These are phyloP conservation scores for Empidonax alnorum DNA, from an alignment of 2,113 vertebrate species.

Conservation along the genomic window DNA sequence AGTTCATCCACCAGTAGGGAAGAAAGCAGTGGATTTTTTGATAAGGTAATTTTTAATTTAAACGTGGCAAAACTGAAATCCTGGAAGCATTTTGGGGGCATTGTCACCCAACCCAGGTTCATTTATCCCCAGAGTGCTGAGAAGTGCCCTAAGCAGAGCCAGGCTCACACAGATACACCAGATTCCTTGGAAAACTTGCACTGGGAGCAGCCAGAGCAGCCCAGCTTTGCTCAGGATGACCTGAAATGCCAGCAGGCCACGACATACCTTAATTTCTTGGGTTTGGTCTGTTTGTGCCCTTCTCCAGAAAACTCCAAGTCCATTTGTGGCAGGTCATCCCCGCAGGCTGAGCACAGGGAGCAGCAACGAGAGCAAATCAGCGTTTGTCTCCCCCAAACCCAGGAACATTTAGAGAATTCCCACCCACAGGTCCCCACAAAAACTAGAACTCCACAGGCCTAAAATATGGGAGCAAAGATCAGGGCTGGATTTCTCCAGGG, in stretches of 20 bases:
- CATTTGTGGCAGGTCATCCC: not conserved
- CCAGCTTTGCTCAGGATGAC: not conserved
- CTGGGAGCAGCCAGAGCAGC: not conserved
- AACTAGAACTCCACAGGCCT: not conserved
- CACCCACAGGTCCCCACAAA: not conserved
- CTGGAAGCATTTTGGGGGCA: not conserved
- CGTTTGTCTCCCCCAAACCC: not conserved
- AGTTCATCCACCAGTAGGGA: not conserved
- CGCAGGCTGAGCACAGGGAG: not conserved
- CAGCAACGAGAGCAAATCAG: not conserved
- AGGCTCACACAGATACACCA: not conserved
- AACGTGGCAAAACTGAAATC: not conserved
- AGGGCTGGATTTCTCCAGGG: not conserved
- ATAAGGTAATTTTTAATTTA: not conserved
- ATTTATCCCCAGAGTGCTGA: not conserved
- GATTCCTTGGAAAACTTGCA: not conserved
- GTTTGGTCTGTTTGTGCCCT: constrained; percentile 49
- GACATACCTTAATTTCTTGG: constrained; percentile 84
- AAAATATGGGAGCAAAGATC: not conserved
- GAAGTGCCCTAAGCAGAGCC: not conserved
- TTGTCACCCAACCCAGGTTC: not conserved
- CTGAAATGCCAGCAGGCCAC: not conserved
- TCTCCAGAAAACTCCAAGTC: constrained; percentile 60
- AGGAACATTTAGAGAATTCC: not conserved
- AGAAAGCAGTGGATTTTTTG: not conserved